These are phyloP conservation scores for Teinopalpus imperialis DNA, from an alignment of 2,888 invertebrate species.

Conservation along the genomic window DNA sequence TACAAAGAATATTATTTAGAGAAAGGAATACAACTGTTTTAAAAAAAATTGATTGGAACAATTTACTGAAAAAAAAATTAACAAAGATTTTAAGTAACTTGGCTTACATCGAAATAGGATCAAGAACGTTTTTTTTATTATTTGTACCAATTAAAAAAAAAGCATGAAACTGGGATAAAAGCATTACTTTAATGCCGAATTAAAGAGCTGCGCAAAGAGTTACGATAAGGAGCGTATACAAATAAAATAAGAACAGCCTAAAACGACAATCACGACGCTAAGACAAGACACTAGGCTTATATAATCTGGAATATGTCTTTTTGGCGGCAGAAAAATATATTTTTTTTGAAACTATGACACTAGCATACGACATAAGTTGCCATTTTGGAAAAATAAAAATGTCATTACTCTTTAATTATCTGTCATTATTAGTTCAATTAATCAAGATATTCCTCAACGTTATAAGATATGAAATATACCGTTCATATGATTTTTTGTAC, in stretches of 20 bases:
- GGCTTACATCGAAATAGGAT: conserved; percentile 31
- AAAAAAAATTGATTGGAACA: background rate
- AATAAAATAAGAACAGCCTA: conserved; percentile 24
- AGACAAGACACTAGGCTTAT: conserved; percentile 19
- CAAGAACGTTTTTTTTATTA: conserved; percentile 28
- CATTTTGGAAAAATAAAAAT: too few species aligned
- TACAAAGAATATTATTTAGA: conserved; percentile 33
- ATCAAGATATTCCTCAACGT: too few species aligned
- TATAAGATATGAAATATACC: too few species aligned
- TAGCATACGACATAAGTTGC: too few species aligned
- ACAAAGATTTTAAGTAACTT: conserved; percentile 28
- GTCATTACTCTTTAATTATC: too few species aligned
- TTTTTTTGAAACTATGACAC: too few species aligned
- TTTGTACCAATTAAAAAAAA: conserved; percentile 30
- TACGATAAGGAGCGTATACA: conserved; percentile 7
- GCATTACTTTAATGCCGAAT: conserved; percentile 15
- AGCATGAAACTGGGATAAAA: conserved; percentile 27
- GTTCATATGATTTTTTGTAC: too few species aligned
- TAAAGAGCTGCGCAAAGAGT: conserved; percentile 18
- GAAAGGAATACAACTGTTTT: conserved; percentile 22
- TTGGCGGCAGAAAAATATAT: too few species aligned
- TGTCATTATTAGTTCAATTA: too few species aligned
- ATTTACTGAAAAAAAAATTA: too few species aligned
- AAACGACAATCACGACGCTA: conserved; percentile 21
- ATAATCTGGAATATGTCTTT: conserved; percentile 14